These are phyloP conservation scores for Patiria pectinifera DNA, from an alignment of 53 echinoderm and acorn worm species.

Conservation along the genomic window DNA sequence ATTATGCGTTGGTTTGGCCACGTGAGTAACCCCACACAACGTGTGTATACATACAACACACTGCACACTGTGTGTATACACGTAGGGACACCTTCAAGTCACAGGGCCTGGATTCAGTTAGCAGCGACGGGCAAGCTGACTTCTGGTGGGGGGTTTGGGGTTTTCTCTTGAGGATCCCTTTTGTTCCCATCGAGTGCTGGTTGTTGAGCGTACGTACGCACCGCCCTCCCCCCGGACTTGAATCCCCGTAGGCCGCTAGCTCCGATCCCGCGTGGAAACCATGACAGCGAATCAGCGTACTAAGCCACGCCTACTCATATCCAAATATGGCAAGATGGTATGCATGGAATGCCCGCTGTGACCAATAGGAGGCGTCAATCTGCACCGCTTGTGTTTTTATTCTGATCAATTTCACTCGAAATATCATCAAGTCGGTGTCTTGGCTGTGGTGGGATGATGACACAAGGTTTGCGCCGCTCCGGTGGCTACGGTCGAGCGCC, in stretches of 20 bases:
- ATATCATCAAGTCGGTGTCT: conserved; percentile 48
- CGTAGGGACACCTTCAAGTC: neutral
- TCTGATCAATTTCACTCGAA: conserved; percentile 65
- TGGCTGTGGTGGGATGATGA: conserved; percentile 2
- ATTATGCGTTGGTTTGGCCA: conserved; percentile 29
- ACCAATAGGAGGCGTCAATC: conserved; percentile 80
- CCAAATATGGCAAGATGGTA: conserved; percentile 89
- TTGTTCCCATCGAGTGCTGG: conserved; percentile 83
- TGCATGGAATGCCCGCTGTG: conserved; percentile 76
- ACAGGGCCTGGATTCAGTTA: neutral
- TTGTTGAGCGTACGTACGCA: conserved; percentile 63
- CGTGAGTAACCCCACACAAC: conserved; percentile 41
- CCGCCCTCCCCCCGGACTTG: conserved; percentile 64
- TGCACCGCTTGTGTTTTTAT: conserved; percentile 42
- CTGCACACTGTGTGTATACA: neutral
- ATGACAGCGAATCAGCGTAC: conserved; percentile 74
- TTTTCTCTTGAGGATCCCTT: conserved; percentile 80
- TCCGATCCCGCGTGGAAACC: conserved; percentile 69
- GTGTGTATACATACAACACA: conserved; percentile 34
- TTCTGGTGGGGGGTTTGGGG: conserved; percentile 68
- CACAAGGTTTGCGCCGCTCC: conserved; percentile 12
- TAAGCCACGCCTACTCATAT: conserved; percentile 85
- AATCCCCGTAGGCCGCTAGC: conserved; percentile 66
- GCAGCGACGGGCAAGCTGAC: conserved; percentile 60
- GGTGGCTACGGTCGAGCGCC: conserved; percentile 22